Evolutionary conservation across 2,113 vertebrate genomes (phyloP).

Genomic region (Brachyistius frenatus): DNA sequence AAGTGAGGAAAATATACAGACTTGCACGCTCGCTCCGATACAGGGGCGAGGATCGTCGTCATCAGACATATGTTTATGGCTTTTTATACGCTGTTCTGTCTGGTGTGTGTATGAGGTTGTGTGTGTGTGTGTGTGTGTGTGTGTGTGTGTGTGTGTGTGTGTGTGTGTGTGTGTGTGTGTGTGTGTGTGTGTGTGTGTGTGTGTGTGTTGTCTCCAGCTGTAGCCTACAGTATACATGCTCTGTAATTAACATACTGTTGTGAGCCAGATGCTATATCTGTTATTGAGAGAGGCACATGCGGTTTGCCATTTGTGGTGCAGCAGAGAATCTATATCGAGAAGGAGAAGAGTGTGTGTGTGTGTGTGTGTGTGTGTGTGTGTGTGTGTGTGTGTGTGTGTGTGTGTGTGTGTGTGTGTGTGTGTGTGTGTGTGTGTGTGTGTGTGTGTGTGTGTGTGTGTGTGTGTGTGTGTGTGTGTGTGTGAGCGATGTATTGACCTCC

Average conservation of each 20-base stretch:
- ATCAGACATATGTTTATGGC: slow-evolving; percentile 30
- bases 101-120: slow-evolving; percentile 10
- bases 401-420: slow-evolving; percentile 1
- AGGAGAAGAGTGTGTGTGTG: slow-evolving; percentile 4
- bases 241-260: slow-evolving; percentile 77
- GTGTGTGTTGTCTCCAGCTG: slow-evolving; percentile 56
- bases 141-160: slow-evolving; percentile 28
- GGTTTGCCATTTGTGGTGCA: slow-evolving; percentile 63
- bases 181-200: background rate
- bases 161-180: slow-evolving; percentile 9
- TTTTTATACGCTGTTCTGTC: slow-evolving; percentile 50
- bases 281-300: slow-evolving; percentile 56
- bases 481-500: background rate
- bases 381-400: too few species aligned
- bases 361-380: slow-evolving; percentile 10
- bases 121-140: slow-evolving; percentile 16
- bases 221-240: slow-evolving; percentile 37
- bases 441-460: slow-evolving; percentile 7
- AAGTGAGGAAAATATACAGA: slow-evolving; percentile 14
- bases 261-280: slow-evolving; percentile 80
- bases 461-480: background rate
- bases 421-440: slow-evolving; percentile 6
- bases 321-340: slow-evolving; percentile 56
- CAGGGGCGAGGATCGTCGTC: slow-evolving; percentile 16
- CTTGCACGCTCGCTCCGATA: background rate